Evolutionary conservation across 1,140 invertebrate species (phyloP).

Genomic region (Drosophila pruinosa): DNA sequence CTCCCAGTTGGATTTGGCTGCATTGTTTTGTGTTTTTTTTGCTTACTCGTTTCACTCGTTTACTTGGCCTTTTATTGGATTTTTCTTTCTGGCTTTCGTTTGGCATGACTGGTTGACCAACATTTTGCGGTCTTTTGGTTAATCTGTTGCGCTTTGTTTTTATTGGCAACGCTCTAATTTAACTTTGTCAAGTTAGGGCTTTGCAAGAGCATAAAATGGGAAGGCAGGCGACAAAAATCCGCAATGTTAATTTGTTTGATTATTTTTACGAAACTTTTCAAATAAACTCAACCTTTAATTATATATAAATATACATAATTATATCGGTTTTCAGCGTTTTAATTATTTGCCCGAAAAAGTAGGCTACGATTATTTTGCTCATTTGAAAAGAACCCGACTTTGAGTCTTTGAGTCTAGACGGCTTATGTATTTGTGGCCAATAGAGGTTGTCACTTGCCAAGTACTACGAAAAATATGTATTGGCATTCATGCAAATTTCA

Average conservation of each 20-base stretch:
- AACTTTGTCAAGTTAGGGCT: slow-evolving; percentile 32
- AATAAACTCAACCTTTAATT: neutral
- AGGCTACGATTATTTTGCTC: neutral
- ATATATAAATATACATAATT: neutral
- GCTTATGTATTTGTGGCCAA: neutral
- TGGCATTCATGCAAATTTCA: slow-evolving; percentile 52
- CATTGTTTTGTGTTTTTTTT: slow-evolving; percentile 9
- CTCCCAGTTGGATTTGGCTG: slow-evolving; percentile 25
- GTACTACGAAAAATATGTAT: slow-evolving; percentile 5
- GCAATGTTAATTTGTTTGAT: neutral
- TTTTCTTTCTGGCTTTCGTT: slow-evolving; percentile 6
- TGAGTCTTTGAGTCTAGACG: slow-evolving; percentile 13
- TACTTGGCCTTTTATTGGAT: slow-evolving; percentile 17
- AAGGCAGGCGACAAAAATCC: neutral
- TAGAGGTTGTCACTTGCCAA: neutral
- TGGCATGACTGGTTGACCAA: slow-evolving; percentile 8
- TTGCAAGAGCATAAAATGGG: neutral
- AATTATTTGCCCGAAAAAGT: neutral
- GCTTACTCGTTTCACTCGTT: slow-evolving; percentile 1
- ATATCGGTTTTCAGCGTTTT: neutral
- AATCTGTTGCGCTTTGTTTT: slow-evolving; percentile 65
- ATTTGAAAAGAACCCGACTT: neutral
- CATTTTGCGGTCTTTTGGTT: slow-evolving; percentile 39
- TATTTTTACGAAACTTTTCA: neutral
- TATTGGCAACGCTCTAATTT: slow-evolving; percentile 51